Conservation (phyloP, 2,797 vertebrate genomes). For the Syngnathus acus region DNA sequence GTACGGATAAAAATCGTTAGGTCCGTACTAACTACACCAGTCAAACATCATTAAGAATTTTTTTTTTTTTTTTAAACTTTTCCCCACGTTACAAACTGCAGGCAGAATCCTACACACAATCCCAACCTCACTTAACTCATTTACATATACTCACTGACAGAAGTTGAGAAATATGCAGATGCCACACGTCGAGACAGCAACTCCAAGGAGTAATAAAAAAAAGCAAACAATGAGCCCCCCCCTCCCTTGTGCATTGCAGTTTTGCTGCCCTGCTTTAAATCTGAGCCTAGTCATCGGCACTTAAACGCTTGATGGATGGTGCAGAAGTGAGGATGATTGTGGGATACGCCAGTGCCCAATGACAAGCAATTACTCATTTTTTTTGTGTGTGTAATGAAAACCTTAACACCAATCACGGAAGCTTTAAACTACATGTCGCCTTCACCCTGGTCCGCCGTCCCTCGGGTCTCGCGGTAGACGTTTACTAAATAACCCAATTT, state of each 20-base stretch:
- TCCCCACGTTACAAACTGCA: background rate
- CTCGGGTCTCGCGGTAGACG: conserved; percentile 67
- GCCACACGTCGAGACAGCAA: conserved; percentile 9
- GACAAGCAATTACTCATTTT: conserved; percentile 79
- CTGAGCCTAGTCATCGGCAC: conserved; percentile 69
- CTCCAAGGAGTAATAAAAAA: conserved; percentile 63
- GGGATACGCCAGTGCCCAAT: conserved; percentile 73
- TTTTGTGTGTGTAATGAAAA: conserved; percentile 71
- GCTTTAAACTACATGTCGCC: conserved; percentile 72
- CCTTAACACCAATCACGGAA: conserved; percentile 74
- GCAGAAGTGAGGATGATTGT: conserved; percentile 73
- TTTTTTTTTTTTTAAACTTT: background rate
- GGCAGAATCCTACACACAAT: background rate
- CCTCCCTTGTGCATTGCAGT: conserved; percentile 60
- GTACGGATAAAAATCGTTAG: no score
- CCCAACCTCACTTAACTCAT: background rate
- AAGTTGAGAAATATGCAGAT: background rate
- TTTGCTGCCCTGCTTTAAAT: conserved; percentile 65
- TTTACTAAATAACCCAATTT: conserved; percentile 79
- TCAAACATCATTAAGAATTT: background rate
- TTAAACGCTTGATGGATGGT: conserved; percentile 78
- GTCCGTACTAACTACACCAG: no score
- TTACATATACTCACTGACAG: background rate
- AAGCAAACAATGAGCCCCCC: conserved; percentile 70
- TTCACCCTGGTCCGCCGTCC: conserved; percentile 61